phyloP scores from a whole-genome alignment of 2,797 vertebrate genomes.

The Masticophis lateralis region DNA sequence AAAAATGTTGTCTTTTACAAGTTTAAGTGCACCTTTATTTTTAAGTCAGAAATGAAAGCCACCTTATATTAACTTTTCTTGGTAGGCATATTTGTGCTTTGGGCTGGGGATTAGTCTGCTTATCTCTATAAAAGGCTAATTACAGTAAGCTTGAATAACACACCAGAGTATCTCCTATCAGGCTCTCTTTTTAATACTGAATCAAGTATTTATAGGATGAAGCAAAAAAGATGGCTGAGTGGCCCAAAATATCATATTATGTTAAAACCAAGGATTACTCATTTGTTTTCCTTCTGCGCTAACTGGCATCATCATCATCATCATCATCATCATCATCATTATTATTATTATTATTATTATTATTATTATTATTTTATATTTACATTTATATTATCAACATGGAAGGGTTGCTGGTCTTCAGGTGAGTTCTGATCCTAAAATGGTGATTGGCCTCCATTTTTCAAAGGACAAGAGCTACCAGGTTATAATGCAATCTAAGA shows the following conservation, averaged over 20 bases:
- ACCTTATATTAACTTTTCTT: conserved; percentile 65
- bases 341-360: too few relatives aligned
- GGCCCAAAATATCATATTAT: conserved; percentile 24
- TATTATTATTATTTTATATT: not conserved
- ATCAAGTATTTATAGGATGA: conserved; percentile 5
- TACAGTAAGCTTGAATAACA: conserved; percentile 52
- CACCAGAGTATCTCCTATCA: conserved; percentile 25
- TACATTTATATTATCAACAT: not conserved
- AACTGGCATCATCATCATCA: conserved; percentile 59
- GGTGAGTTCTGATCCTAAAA: not conserved
- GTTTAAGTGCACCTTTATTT: conserved; percentile 78
- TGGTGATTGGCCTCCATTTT: not conserved
- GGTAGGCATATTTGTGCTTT: conserved; percentile 59
- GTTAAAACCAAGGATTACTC: not conserved
- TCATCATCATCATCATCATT: too few relatives aligned
- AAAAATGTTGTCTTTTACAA: conserved; percentile 82
- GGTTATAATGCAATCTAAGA: not conserved
- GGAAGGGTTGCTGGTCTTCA: not conserved
- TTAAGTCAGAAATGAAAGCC: conserved; percentile 69
- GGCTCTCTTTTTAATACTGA: conserved; percentile 3
- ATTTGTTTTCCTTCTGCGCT: conserved; percentile 48
- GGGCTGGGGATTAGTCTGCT: conserved; percentile 56
- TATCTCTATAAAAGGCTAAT: conserved; percentile 53
- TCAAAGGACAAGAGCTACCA: not conserved
- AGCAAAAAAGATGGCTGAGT: not conserved